These are phyloP conservation scores for Psittacula derbiana DNA, from an alignment of 2,797 vertebrate species.

Conservation along the genomic window DNA sequence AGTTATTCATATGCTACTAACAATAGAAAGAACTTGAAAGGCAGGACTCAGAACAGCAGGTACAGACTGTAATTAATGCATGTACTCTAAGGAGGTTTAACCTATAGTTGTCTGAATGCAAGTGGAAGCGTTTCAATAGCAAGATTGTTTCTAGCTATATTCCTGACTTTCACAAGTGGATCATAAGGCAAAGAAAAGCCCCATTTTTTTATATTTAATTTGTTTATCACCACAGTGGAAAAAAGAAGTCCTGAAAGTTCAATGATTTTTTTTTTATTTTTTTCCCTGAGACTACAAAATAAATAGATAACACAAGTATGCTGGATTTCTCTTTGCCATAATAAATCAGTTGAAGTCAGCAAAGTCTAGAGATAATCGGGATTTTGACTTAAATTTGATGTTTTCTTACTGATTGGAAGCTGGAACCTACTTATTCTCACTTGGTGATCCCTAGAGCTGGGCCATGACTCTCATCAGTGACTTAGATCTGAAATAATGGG, in stretches of 20 bases:
- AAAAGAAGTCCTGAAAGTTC: not conserved
- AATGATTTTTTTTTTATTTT: not conserved
- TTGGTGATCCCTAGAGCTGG: not conserved
- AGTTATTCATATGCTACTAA: conserved; percentile 28
- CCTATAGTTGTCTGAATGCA: not conserved
- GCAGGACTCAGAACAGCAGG: conserved; percentile 37
- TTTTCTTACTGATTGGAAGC: not conserved
- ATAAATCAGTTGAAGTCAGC: not conserved
- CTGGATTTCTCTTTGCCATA: not conserved
- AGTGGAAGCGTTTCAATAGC: not conserved
- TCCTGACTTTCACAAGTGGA: not conserved
- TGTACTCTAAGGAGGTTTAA: conserved; percentile 4
- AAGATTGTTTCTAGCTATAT: not conserved
- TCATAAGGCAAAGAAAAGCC: not conserved
- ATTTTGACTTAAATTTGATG: not conserved
- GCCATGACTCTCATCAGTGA: not conserved
- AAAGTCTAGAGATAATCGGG: not conserved
- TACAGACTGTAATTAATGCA: conserved; percentile 34
- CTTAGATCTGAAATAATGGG: not conserved
- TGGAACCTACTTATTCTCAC: not conserved
- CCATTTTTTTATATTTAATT: rapidly evolving
- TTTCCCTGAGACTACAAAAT: not conserved
- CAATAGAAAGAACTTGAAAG: conserved; percentile 46
- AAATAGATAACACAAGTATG: not conserved
- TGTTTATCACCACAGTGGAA: not conserved